Evolutionary conservation across 2,113 vertebrate species (phyloP).

Genomic region (Prinia subflava): DNA sequence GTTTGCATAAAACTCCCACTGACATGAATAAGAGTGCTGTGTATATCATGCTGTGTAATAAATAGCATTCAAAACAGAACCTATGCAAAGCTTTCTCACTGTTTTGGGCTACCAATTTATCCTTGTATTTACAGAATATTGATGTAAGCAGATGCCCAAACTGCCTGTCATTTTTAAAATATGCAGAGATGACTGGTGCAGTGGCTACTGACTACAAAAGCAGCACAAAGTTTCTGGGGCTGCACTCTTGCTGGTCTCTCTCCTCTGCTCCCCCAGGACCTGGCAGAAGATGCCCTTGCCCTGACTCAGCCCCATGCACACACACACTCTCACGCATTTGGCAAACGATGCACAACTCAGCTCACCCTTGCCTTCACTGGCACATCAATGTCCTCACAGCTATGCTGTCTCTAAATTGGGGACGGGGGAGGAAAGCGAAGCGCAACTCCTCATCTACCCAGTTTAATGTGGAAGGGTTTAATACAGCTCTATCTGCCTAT

Average conservation of each 20-base stretch:
- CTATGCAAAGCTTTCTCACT: slow-evolving; percentile 64
- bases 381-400: neutral
- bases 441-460: neutral
- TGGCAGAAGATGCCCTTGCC: neutral
- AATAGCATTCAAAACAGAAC: slow-evolving; percentile 69
- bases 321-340: neutral
- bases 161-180: slow-evolving; percentile 58
- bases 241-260: neutral
- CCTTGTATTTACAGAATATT: slow-evolving; percentile 67
- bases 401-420: neutral
- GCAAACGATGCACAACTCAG: neutral
- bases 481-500: neutral
- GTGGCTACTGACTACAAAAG: slow-evolving; percentile 30
- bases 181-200: slow-evolving; percentile 35
- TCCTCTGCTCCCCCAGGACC: neutral
- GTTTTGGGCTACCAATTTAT: slow-evolving; percentile 65
- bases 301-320: neutral
- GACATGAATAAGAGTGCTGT: slow-evolving; percentile 68
- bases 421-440: neutral
- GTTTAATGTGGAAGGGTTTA: neutral
- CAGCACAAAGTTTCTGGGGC: neutral
- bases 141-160: slow-evolving; percentile 65
- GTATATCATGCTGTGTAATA: slow-evolving; percentile 69
- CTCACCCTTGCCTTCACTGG: neutral
- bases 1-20: slow-evolving; percentile 70